Base-by-base conservation (phyloP, 1,140 invertebrate species). In the Euwallacea fornicatus region DNA sequence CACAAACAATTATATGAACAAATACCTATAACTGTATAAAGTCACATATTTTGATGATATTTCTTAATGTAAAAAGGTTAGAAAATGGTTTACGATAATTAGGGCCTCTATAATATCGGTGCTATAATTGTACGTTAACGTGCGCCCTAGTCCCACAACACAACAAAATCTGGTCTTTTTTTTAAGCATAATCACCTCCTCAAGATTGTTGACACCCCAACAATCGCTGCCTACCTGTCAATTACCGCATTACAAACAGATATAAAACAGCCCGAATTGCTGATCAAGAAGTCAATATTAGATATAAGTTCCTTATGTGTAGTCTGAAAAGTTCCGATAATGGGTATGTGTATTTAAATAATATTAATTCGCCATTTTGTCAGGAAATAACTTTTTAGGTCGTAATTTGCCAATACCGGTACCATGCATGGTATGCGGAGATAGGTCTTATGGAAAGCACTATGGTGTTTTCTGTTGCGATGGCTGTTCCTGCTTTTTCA, bases 401-500 rank as follows among this genome's bases (percentile, higher is more conserved):
- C 83, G 90, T 78, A 88, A 87, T 42, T 77, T 91, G 42, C 88
- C 89, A 0, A 85, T 86, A 7, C 88, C 88, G 9, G 89, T 91
- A 0, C 76, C 86, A 7, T 93, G 92, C 79, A 84, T 86, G 74
- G 92, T 95, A 53, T 95, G 93, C 77, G 93, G 93, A 1, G 93
- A 95, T 82, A 88, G 90, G 78, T 93, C 91, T 11, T 94, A 91
- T 74, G 93, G 93, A 0, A 93, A 93, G 80, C 93, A 96, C 81
- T 95, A 96, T 76, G 93, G 93, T 0, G 89, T 93, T 7, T 90
- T 87, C 79, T 93, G 92, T 77, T 95, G 93, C 78, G 94, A 96
- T 76, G 93, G 93, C 7, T 95, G 93, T 80, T 93, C 91, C 47
- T 95, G 93, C 76, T 95, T 96, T 79, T 95, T 96, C 81, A 95